Evolutionary conservation across 2,888 invertebrate species (phyloP), one percentile per base, ranked within the genome.

Genomic region (Rugalucina vietnamica): DNA sequence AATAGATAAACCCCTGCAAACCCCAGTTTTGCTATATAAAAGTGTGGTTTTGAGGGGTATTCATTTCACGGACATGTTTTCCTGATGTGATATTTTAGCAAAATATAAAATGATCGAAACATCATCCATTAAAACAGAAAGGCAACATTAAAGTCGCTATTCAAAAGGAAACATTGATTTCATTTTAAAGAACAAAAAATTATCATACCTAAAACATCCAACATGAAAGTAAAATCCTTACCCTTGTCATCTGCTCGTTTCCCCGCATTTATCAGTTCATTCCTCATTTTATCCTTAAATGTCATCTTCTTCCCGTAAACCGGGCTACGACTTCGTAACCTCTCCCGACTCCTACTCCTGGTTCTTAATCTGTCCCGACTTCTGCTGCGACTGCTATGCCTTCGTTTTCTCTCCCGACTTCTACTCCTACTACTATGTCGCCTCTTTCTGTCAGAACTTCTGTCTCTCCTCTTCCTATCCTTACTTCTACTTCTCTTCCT

Each of bases 221-320:
- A n/a, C n/a, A n/a, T n/a, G n/a, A n/a, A n/a, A n/a, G n/a, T 24
- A 50, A 50, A n/a, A 18, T 72, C 3, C 34, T 76, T 49, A 82
- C 82, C 79, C 75, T 84, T 82, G 5, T 87, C 79, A 21, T 79
- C 49, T 12, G 37, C 24, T 54, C 87, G 74, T 79, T 91, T 92
- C 65, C 91, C 90, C 18, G 93, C 91, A 76, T 92, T 90, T 14
- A 93, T 76, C 18, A 94, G 78, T 81, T 93, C 90, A 81, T 93
- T 93, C 79, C 93, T 92, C 92, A 94, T 91, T 82, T 92, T 89
- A 76, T 94, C 93, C 82, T 94, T 93, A 84, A 93, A 94, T 14
- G 92, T 92, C 86, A 93, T 57, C 34, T 92, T 91, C 84, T 92
- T 91, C n/a, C 86, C 86, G 21, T 86, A 37, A 14, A 85, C 85